Conservation (phyloP, 2,797 vertebrate species). For the Cyprinella venusta region DNA sequence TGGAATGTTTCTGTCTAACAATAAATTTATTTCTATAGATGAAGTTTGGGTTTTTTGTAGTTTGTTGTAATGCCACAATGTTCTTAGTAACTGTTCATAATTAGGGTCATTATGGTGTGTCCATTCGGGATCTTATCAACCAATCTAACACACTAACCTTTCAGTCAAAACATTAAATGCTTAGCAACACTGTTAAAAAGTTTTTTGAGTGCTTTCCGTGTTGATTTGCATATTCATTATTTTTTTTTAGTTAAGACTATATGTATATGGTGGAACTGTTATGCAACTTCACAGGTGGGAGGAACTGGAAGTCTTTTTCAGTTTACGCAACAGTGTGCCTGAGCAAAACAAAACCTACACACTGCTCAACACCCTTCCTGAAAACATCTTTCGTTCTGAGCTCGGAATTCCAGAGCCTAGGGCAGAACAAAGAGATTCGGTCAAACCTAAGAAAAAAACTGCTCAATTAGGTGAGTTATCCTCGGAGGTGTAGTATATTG, state of each 20-base stretch:
- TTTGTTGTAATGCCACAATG: too few relatives aligned
- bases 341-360: neutral
- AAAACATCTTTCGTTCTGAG: neutral
- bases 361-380: neutral
- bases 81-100: too few relatives aligned
- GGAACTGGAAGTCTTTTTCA: constrained; percentile 1
- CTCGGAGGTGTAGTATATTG: neutral
- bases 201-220: neutral
- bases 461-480: neutral
- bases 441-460: neutral
- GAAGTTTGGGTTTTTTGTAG: too few relatives aligned
- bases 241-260: neutral
- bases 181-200: neutral
- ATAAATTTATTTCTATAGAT: too few relatives aligned
- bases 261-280: neutral
- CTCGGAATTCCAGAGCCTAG: neutral
- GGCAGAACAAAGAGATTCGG: neutral
- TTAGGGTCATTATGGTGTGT: too few relatives aligned
- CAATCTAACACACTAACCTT: too few relatives aligned
- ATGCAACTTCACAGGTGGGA: neutral
- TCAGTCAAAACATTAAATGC: too few relatives aligned
- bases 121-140: too few relatives aligned
- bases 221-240: neutral
- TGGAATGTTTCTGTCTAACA: too few relatives aligned
- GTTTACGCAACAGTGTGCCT: neutral